Conservation (phyloP, 2,113 vertebrate genomes). For the Herpetotheres cachinnans region DNA sequence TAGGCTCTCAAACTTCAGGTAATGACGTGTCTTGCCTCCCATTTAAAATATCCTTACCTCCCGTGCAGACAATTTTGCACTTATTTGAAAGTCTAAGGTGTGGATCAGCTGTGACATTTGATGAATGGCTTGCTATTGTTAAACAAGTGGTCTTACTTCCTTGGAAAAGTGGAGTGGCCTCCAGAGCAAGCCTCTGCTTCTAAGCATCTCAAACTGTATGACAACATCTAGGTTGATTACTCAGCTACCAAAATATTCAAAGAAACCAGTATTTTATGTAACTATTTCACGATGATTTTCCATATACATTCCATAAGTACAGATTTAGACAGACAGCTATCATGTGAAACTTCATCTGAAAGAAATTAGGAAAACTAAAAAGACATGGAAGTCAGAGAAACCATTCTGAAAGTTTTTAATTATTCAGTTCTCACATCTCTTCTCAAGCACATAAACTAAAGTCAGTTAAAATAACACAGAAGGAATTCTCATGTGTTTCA, state of each 20-base stretch:
- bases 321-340: background rate
- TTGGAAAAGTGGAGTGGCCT: background rate
- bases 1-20: background rate
- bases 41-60: background rate
- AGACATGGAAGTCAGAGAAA: background rate
- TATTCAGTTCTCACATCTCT: background rate
- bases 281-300: background rate
- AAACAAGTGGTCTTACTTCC: background rate
- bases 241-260: background rate
- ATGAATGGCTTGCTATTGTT: background rate
- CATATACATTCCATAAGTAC: background rate
- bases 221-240: background rate
- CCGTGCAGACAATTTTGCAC: fast-evolving
- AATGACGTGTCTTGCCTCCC: background rate
- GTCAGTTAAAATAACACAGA: background rate
- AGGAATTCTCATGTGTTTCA: background rate
- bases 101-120: background rate
- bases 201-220: background rate
- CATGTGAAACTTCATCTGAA: background rate
- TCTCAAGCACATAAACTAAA: background rate
- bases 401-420: background rate
- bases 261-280: background rate
- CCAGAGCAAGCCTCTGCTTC: background rate
- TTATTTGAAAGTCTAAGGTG: background rate
- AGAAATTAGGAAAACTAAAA: background rate